Base-by-base conservation (phyloP, 2,888 invertebrate species). In the Merodon equestris region DNA sequence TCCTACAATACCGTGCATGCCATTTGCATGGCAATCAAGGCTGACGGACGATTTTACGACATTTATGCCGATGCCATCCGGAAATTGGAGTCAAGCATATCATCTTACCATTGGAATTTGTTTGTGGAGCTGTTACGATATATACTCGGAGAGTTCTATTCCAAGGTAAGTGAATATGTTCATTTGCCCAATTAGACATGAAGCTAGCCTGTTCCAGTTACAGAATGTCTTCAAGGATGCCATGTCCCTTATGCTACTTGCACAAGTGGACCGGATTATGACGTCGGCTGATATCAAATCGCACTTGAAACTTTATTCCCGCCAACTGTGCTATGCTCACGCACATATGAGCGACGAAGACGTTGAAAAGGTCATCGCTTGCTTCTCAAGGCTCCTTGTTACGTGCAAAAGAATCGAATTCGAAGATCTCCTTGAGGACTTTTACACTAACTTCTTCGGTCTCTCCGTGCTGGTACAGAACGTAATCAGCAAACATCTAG, bases 21-120 rank as follows among this genome's bases (percentile, higher is more conserved):
- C 0, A 66, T 79, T 12, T 79, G 79, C 42, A 56, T 74, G 63
- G 74, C 79, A 10, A 64, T 79, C 1, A 79, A 79, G 14, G 74
- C 27, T 13, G 45, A 19, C 34, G 79, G 68, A 1, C 0, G 18
- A 10, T 74, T 45, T 15, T 51, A 44, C 4, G 74, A 79, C 3
- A 60, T 74, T 13, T 79, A 79, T n/a, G 14, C 50, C 5, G 56
- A 56, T 15, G 74, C 68, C 9, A 60, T 79, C 2, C 19, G 60
- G 5, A 54, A 56, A 10, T 5, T 74, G 36, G 64, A 15, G 17
- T 7, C 3, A 1, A 54, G 48, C 14, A 38, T 79, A 13, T 60
- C 68, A 1, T 58, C 68, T 9, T 1, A 40, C 1, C 74, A 79
- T 36, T 79, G 79, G 79, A 79, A 79, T 56, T 64, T 64, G 68